Base-by-base conservation (phyloP, 2,888 invertebrate genomes). In the Dynastes maya region DNA sequence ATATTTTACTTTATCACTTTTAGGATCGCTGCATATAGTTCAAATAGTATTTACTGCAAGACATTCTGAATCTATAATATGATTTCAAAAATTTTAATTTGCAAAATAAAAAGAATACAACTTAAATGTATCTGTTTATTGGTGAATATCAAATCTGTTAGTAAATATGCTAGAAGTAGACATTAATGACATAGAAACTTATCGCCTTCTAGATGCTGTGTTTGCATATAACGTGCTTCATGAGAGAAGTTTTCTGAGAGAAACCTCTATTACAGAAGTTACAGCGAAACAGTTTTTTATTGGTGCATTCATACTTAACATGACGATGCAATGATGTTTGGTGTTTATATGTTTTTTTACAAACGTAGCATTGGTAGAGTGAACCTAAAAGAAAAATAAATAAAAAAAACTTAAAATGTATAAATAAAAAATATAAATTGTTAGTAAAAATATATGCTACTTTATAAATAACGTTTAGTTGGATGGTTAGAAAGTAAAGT, bases 161-260 rank as follows among this genome's bases (percentile, higher is more conserved):
- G 55, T 55, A 45, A 45, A 45, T 11, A 55, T 55, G 55, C 27
- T 22, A 55, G 8, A 55, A 8, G 5, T 55, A 22, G n/a, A 8
- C 22, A 55, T 55, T 16, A 22, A 8, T 55, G 45, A 2, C 55
- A 9, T 49, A 16, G 13, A 63, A 76, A 63, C 45, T 29, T 16
- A 49, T 53, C 22, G 49, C 58, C 70, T 45, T 32, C 32, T 71
- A 71, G n/a, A 64, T 5, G 64, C 53, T 72, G 32, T 78, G 78
- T 65, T 64, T 78, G 32, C 72, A 63, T 22, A 53, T 13, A 16
- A 78, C 61, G 65, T 80, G 80, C 32, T 71, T 76, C 49, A 72
- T 55, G 13, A 83, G 83, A 72, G 86, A 85, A 76, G 86, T 85
- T 72, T 86, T 87, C 45, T 86, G 81, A 76, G 86, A 86, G 77